Base-by-base conservation (phyloP, 2,113 vertebrate species). In the Stictonetta naevosa region DNA sequence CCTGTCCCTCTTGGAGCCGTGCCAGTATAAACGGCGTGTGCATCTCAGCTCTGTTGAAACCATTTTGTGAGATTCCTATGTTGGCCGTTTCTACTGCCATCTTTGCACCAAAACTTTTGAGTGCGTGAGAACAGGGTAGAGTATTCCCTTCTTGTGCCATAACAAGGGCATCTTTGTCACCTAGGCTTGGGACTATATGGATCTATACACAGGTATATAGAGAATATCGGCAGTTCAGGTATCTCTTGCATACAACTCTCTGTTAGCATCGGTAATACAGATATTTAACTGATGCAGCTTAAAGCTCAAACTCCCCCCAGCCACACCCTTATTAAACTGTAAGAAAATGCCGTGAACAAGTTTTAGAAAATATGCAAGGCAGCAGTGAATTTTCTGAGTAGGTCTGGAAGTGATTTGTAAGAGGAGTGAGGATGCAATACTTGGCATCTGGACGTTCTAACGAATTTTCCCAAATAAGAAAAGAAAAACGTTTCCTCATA, bases 41-140 rank as follows among this genome's bases (percentile, higher is more conserved):
- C 88, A 73, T 82, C 80, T 78, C 96, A 73, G 52, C 8, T 63
- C 89, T 48, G 69, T 7, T 56, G 95, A 79, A 95, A 95, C 89
- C 95, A 96, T 97, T 93, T 97, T 95, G 95, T 92, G 94, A 90
- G 71, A 76, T 77, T 83, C 90, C 81, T 4, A 2, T 2, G 2
- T 21, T 79, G 94, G 81, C 76, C 44, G 7, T 40, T 78, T 4
- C 77, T 88, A 0, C 79, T 58, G 83, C 90, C 44, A n/a, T 82
- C 66, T 84, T 68, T 93, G 53, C 83, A 79, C 71, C 2, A 17
- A 69, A 80, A 59, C 28, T 20, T 82, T 10, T 13, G 66, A 55
- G 58, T 78, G 69, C 28, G 10, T 33, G 55, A 34, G 50, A 55
- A 40, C 20, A 79, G 73, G 52, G 38, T 1, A 9, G 58, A 42